Evolutionary conservation across 2,888 invertebrate species (phyloP), one percentile per base, ranked within the genome.

Genomic region (Aporophyla nigra): DNA sequence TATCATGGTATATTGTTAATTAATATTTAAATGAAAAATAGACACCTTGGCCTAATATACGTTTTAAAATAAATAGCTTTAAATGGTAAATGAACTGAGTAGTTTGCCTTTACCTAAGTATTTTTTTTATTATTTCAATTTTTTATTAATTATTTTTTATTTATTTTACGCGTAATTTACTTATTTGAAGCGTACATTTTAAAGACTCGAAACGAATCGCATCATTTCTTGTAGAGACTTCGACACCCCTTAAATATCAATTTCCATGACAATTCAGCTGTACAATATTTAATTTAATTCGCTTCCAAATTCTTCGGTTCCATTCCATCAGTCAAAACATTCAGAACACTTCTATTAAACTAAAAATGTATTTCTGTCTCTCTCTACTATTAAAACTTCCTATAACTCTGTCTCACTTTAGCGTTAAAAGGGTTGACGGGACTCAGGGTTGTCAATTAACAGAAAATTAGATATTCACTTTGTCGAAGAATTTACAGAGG

Each of bases 381-480:
- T 27, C 40, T 74, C 51, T 63, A 21, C 27, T 77, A 68, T 74
- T 83, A 70, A 80, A 81, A 85, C 76, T 85, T 77, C 72, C 51
- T 75, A 65, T 80, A 49, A 51, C 59, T 80, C 54, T 53, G 56
- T 81, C 81, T 46, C 62, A 51, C 51, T 71, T 61, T 33, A 51
- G 27, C 84, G 70, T 68, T 87, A 80, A 88, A 86, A 87, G 88
- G 88, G 89, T 88, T 85, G 80, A 71, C 66, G 85, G 72, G 24
- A 77, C 75, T 63, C 67, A 79, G 80, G 83, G 89, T 82, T 88
- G 87, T 88, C 90, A 89, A 87, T 89, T 88, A 89, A 86, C 77
- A 80, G 80, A 85, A 80, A 86, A 84, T 90, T 84, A 80, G 83
- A 86, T 84, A 88, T 88, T 90, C 90, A 86, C 87, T 88, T 89